phyloP scores from a whole-genome alignment of 2,888 invertebrate species.

The Sesia apiformis region DNA sequence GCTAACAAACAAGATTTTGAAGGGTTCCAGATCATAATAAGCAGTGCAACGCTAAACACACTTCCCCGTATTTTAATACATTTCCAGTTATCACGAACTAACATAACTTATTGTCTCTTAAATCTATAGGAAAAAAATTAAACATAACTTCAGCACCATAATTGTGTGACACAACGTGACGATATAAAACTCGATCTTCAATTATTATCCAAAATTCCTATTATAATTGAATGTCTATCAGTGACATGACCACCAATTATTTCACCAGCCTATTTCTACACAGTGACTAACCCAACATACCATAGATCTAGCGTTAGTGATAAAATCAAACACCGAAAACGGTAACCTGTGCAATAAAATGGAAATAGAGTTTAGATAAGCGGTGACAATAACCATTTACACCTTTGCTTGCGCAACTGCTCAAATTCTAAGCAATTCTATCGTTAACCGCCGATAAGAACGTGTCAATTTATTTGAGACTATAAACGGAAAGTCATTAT shows the following conservation, averaged over 20 bases:
- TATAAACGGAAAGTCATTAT: no score
- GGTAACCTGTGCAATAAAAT: conserved; percentile 7
- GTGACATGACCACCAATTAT: neutral
- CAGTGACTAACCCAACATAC: neutral
- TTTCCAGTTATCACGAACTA: no score
- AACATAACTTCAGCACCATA: no score
- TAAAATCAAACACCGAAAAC: conserved; percentile 8
- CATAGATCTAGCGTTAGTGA: conserved; percentile 6
- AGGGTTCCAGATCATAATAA: no score
- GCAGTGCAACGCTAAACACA: no score
- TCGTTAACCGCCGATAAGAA: neutral
- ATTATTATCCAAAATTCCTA: no score
- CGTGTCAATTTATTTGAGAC: neutral
- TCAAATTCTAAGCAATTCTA: neutral
- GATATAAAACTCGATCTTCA: no score
- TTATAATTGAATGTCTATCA: neutral
- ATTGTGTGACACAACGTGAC: no score
- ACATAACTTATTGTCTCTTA: no score
- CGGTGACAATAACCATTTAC: conserved; percentile 8
- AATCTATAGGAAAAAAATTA: no score
- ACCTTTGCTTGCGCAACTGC: conserved; percentile 13
- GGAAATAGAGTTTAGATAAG: conserved; percentile 9
- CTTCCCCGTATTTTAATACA: no score
- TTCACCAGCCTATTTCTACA: neutral
- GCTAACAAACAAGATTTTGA: no score